Evolutionary conservation across 2,113 vertebrate genomes (phyloP).

Genomic region (Plotosus lineatus): DNA sequence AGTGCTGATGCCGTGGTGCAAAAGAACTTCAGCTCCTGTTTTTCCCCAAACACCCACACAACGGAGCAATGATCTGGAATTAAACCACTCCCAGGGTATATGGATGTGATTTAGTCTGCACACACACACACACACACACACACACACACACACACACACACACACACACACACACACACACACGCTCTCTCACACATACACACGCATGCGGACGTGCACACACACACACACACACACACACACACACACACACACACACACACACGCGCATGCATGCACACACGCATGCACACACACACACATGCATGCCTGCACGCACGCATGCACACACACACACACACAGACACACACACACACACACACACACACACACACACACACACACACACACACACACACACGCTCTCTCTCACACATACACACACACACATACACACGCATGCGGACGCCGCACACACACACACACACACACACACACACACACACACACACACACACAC

Average conservation of each 20-base stretch:
- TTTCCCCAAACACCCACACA: background rate
- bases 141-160: background rate
- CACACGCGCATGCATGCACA: no score
- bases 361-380: no score
- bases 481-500: background rate
- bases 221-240: background rate
- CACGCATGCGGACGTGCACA: no score
- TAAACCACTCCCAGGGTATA: background rate
- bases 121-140: background rate
- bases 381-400: background rate
- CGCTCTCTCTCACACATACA: background rate
- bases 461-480: background rate
- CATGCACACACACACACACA: background rate
- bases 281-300: background rate
- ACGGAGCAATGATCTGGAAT: slow-evolving; percentile 1
- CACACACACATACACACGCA: background rate
- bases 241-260: no score
- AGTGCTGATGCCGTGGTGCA: no score
- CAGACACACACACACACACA: no score
- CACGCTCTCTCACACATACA: background rate
- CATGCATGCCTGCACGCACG: background rate
- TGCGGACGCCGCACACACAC: no score
- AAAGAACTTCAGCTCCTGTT: background rate
- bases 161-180: background rate
- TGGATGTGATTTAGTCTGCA: background rate